Percentiles rank a stretch among this genome's conserved stretches.
Evolutionary conservation across 2,888 invertebrate genomes (phyloP).

Genomic region (Panorpa germanica): DNA sequence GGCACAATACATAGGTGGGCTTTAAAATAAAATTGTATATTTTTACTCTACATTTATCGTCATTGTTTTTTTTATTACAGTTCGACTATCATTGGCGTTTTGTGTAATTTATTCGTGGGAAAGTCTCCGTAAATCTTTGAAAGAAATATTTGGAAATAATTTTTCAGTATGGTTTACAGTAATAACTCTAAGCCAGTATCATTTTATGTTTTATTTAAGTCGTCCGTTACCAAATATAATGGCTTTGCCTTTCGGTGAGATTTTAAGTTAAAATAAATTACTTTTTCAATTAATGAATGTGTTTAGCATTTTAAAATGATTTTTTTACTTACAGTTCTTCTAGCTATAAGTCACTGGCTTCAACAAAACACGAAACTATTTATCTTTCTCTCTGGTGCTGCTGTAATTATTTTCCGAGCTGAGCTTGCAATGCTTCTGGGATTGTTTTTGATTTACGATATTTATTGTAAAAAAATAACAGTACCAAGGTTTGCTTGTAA

Average conservation of each 20-base stretch:
- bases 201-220: slow-evolving; percentile 93
- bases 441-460: slow-evolving; percentile 61
- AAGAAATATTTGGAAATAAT: slow-evolving; percentile 56
- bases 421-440: slow-evolving; percentile 80
- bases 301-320: slow-evolving; percentile 5
- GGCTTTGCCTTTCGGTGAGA: slow-evolving; percentile 75
- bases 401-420: slow-evolving; percentile 76
- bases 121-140: slow-evolving; percentile 51
- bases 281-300: slow-evolving; percentile 11
- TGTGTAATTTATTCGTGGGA: slow-evolving; percentile 58
- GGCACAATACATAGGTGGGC: slow-evolving; percentile 73
- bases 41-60: slow-evolving; percentile 10
- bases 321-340: slow-evolving; percentile 45
- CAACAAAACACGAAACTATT: slow-evolving; percentile 53
- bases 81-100: slow-evolving; percentile 59
- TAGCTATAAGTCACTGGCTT: slow-evolving; percentile 75
- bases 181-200: slow-evolving; percentile 85
- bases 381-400: slow-evolving; percentile 67
- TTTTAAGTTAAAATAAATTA: slow-evolving; percentile 10
- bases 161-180: slow-evolving; percentile 67
- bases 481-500: slow-evolving; percentile 36
- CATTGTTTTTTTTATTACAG: slow-evolving; percentile 32
- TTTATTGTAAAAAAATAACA: slow-evolving; percentile 49
- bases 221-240: slow-evolving; percentile 90
- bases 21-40: slow-evolving; percentile 13